Evolutionary conservation across 2,113 vertebrate species (phyloP).

Genomic region (Notarius quadriscutis): DNA sequence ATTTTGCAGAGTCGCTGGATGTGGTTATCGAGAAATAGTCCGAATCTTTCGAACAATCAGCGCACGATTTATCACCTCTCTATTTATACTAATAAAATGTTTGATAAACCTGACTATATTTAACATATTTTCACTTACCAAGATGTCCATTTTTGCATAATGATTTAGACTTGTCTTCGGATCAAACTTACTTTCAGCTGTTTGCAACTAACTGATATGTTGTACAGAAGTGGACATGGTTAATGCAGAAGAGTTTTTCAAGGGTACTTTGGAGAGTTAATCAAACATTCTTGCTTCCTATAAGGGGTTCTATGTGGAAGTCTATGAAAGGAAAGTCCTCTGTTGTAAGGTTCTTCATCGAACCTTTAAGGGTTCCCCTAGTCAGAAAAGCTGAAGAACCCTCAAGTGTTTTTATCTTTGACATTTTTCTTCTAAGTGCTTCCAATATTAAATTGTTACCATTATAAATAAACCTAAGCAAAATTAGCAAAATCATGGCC

Average conservation of each 20-base stretch:
- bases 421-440: not conserved
- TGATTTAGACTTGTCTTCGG: not conserved
- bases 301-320: not conserved
- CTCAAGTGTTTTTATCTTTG: not conserved
- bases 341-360: not conserved
- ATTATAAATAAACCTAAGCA: not conserved
- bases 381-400: not conserved
- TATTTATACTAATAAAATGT: too few species aligned
- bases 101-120: too few species aligned
- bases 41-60: too few species aligned
- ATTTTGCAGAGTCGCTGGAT: too few species aligned
- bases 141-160: not conserved
- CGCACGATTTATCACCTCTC: too few species aligned
- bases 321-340: not conserved
- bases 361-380: not conserved
- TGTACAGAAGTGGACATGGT: not conserved
- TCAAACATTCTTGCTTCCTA: not conserved
- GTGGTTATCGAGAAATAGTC: too few species aligned
- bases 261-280: not conserved
- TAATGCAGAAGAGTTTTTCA: not conserved
- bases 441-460: not conserved
- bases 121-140: too few species aligned
- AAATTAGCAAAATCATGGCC: not conserved
- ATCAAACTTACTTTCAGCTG: not conserved
- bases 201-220: not conserved